These are phyloP conservation scores for Ammospiza nelsoni DNA, from an alignment of 2,113 vertebrate genomes.

Conservation along the genomic window DNA sequence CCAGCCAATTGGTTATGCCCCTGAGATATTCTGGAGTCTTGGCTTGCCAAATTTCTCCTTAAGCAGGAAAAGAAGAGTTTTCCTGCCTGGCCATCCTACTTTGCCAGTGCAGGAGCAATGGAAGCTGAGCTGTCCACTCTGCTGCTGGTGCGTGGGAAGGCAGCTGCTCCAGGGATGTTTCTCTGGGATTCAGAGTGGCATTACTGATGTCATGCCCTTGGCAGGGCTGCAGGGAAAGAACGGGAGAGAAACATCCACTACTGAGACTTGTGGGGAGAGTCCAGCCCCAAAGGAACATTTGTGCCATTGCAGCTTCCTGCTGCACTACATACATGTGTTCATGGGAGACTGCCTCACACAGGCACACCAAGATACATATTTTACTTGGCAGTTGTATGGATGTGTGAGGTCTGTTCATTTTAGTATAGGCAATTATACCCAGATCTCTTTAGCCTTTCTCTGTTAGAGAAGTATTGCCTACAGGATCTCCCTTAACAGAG, in stretches of 20 bases:
- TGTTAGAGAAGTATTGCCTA: neutral
- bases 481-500: neutral
- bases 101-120: rapidly evolving
- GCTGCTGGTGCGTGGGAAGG: neutral
- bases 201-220: rapidly evolving
- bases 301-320: neutral
- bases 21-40: neutral
- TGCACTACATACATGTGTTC: neutral
- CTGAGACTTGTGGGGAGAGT: rapidly evolving
- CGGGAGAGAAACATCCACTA: neutral
- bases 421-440: neutral
- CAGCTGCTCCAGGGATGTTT: neutral
- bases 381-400: neutral
- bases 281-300: neutral
- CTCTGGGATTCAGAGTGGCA: neutral
- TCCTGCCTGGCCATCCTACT: neutral
- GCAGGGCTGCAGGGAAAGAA: neutral
- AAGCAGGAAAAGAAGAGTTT: neutral
- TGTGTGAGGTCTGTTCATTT: neutral
- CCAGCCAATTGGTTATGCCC: neutral
- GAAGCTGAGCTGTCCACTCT: neutral
- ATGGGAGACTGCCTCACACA: neutral
- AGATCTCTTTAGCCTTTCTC: neutral
- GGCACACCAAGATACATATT: neutral
- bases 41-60: neutral